These are phyloP conservation scores for Leptopilina clavipes DNA, from an alignment of 1,140 invertebrate species.

Conservation along the genomic window DNA sequence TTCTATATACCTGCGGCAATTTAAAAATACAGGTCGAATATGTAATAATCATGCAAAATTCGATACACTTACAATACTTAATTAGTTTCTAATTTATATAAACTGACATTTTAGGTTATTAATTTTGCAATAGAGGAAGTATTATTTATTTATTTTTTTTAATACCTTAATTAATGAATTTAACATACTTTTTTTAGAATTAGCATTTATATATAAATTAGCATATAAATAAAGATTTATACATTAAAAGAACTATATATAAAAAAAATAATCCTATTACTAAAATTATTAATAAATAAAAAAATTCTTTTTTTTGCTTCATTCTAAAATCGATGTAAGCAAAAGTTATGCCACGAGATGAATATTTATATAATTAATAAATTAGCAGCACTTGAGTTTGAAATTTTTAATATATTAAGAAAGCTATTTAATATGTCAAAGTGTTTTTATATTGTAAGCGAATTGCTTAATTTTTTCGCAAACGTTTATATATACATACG, in stretches of 20 bases:
- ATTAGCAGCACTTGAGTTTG: background rate
- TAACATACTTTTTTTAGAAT: too few relatives aligned
- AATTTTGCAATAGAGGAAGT: too few relatives aligned
- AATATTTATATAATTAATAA: background rate
- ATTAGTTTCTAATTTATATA: background rate
- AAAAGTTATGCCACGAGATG: background rate
- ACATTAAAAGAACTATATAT: too few relatives aligned
- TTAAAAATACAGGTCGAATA: conserved; percentile 5
- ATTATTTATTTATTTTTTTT: too few relatives aligned
- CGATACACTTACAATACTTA: background rate
- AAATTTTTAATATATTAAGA: background rate
- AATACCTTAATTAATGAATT: too few relatives aligned
- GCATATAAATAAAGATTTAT: too few relatives aligned
- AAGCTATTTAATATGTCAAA: conserved; percentile 33
- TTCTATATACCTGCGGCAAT: conserved; percentile 25
- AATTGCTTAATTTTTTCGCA: conserved; percentile 22
- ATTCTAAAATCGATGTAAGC: background rate
- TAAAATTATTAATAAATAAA: too few relatives aligned
- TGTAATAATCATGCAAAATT: conserved; percentile 25
- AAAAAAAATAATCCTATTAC: too few relatives aligned
- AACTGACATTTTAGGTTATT: too few relatives aligned
- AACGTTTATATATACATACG: background rate
- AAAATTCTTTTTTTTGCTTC: too few relatives aligned
- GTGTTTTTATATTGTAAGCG: background rate
- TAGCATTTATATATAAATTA: too few relatives aligned